Conservation (phyloP, 92 coral and sea anemone genomes). For the Chrysogorgia sp. region DNA sequence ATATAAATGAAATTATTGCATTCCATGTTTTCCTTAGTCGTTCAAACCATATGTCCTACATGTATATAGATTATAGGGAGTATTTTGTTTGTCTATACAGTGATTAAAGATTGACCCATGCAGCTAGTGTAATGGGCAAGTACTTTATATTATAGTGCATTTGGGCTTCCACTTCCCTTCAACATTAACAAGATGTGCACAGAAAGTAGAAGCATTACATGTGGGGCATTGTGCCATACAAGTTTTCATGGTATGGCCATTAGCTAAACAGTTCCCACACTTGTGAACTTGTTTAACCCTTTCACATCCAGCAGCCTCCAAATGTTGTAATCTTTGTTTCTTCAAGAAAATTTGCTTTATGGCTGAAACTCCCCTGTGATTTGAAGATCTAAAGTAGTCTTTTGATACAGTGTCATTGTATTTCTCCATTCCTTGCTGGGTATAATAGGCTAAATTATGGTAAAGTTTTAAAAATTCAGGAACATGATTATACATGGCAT, state of each 20-base stretch:
- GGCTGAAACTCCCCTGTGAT: conserved; percentile 58
- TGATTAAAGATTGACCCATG: too few relatives aligned
- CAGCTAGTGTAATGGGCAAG: too few relatives aligned
- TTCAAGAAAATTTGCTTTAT: conserved; percentile 59
- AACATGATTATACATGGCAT: conserved; percentile 59
- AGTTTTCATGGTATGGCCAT: conserved; percentile 64
- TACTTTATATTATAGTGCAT: conserved; percentile 24
- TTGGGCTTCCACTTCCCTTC: conserved; percentile 47
- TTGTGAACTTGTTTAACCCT: conserved; percentile 51
- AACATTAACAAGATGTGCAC: conserved; percentile 68
- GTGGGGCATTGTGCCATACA: conserved; percentile 53
- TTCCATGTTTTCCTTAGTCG: too few relatives aligned
- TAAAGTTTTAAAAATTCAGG: conserved; percentile 44
- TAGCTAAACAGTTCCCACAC: conserved; percentile 55
- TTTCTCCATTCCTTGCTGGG: conserved; percentile 46
- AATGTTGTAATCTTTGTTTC: conserved; percentile 56
- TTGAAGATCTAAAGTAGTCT: conserved; percentile 32
- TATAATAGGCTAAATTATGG: conserved; percentile 25
- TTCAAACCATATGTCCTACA: too few relatives aligned
- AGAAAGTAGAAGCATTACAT: conserved; percentile 50
- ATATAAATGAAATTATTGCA: too few relatives aligned
- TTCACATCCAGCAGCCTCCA: conserved; percentile 58
- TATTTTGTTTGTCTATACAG: too few relatives aligned
- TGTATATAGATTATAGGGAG: too few relatives aligned
- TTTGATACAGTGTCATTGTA: conserved; percentile 48